A percentile compares a stretch with the other conserved stretches of the same genome.
phyloP scores from a whole-genome alignment of 2,797 vertebrate species.

The Gymnoscopelus braueri region DNA sequence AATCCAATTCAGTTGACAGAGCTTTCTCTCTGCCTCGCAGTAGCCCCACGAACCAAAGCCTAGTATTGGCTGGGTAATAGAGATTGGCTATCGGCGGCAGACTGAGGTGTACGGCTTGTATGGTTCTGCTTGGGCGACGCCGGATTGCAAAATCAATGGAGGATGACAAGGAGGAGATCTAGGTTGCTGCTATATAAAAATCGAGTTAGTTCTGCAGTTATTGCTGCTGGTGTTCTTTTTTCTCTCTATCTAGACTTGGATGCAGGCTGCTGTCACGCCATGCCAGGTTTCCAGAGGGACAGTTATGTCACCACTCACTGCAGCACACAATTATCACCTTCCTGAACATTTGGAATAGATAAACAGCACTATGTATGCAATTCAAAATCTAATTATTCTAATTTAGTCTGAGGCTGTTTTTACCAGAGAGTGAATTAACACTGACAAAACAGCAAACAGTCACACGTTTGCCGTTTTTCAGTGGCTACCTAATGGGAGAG shows the following conservation, averaged over 20 bases:
- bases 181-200: conserved; percentile 59
- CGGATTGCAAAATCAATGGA: conserved; percentile 78
- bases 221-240: conserved; percentile 15
- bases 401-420: conserved; percentile 43
- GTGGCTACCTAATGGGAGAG: neutral
- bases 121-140: conserved; percentile 67
- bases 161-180: conserved; percentile 72
- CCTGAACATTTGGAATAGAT: conserved; percentile 25
- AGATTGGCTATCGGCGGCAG: conserved; percentile 70
- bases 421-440: conserved; percentile 38
- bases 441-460: conserved; percentile 14
- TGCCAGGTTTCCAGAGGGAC: conserved; percentile 52
- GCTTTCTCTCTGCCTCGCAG: conserved; percentile 37
- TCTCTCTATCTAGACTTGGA: conserved; percentile 28
- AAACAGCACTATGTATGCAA: conserved; percentile 22
- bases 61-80: conserved; percentile 65
- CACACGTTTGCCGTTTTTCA: neutral
- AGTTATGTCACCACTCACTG: conserved; percentile 62
- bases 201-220: conserved; percentile 41
- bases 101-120: conserved; percentile 63
- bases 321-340: conserved; percentile 31
- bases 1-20: conserved; percentile 47
- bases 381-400: conserved; percentile 43
- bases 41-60: conserved; percentile 58
- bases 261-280: conserved; percentile 31